Evolutionary conservation across 2,113 vertebrate species (phyloP).

Genomic region (Thamnophis sirtalis): DNA sequence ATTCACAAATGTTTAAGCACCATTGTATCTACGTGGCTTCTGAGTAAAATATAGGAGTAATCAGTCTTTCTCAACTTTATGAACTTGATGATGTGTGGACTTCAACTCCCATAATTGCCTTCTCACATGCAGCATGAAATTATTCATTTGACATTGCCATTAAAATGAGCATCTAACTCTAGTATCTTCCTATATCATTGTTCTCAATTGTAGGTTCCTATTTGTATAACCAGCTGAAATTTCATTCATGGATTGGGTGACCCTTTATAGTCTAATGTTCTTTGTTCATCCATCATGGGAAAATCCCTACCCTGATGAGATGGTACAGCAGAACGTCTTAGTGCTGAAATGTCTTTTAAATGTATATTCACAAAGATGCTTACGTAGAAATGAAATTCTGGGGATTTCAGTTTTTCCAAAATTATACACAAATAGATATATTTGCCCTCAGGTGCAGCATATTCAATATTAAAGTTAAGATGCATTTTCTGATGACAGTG

Average conservation of each 20-base stretch:
- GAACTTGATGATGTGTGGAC: neutral
- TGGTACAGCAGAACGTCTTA: neutral
- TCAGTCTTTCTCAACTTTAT: neutral
- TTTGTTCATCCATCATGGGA: neutral
- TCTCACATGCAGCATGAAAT: neutral
- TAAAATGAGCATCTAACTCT: neutral
- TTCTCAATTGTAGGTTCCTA: neutral
- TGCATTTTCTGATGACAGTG: neutral
- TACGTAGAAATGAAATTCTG: conserved; percentile 24
- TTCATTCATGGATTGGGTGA: neutral
- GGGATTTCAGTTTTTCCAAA: conserved; percentile 28
- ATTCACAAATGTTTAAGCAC: neutral
- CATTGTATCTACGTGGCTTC: neutral
- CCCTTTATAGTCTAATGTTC: neutral
- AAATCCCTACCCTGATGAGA: neutral
- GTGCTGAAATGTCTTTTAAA: neutral
- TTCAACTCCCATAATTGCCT: neutral
- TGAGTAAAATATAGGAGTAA: neutral
- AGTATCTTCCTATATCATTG: neutral
- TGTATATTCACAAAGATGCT: neutral
- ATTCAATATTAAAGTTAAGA: conserved; percentile 36
- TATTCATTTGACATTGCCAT: neutral
- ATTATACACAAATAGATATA: neutral
- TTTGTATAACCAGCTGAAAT: neutral
- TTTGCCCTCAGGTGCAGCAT: conserved; percentile 29